Conservation (phyloP, 2,113 vertebrate species). For the Callithrix jacchus region DNA sequence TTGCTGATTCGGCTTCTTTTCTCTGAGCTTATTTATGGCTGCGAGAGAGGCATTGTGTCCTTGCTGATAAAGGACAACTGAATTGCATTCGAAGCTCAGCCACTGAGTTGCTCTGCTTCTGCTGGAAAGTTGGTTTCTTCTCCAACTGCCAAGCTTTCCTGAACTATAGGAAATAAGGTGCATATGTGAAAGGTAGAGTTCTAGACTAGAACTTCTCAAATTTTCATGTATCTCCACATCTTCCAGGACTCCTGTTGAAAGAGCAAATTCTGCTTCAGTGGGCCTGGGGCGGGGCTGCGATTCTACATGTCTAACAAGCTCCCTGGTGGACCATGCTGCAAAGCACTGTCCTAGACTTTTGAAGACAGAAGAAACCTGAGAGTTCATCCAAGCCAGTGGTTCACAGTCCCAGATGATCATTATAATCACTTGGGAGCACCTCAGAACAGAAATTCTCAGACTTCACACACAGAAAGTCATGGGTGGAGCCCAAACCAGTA, state of each 20-base stretch:
- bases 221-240: background rate
- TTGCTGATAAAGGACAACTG: conserved; percentile 57
- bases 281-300: background rate
- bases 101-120: background rate
- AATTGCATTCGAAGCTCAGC: conserved; percentile 17
- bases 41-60: conserved; percentile 47
- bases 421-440: background rate
- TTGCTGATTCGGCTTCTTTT: conserved; percentile 70
- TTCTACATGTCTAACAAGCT: background rate
- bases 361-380: background rate
- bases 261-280: background rate
- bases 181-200: background rate
- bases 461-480: background rate
- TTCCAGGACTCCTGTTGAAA: background rate
- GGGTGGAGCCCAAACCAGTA: background rate
- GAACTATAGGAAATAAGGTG: background rate
- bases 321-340: background rate
- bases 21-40: conserved; percentile 62
- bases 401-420: background rate
- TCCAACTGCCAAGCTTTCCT: background rate
- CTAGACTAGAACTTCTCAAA: background rate
- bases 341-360: background rate
- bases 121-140: conserved; percentile 2
- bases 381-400: background rate
- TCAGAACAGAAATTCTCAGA: background rate